Evolutionary conservation across 2,888 invertebrate genomes (phyloP).

Genomic region (Chesias legatella): DNA sequence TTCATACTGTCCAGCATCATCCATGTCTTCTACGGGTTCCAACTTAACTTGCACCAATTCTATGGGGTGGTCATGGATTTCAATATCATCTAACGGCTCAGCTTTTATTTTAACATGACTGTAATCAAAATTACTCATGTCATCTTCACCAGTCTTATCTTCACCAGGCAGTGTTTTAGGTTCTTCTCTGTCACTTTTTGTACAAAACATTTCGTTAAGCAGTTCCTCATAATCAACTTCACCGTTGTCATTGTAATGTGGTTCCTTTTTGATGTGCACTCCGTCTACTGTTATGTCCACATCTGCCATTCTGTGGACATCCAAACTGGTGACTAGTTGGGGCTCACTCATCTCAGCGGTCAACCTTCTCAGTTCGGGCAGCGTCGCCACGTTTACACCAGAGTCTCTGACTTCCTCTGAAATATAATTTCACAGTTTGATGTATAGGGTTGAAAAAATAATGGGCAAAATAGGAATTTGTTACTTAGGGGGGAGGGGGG

Average conservation of each 20-base stretch:
- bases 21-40: neutral
- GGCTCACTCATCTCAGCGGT: too few relatives aligned
- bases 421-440: too few relatives aligned
- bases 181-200: neutral
- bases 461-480: too few relatives aligned
- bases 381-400: too few relatives aligned
- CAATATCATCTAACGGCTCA: conserved; percentile 9
- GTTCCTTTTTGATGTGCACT: conserved; percentile 11
- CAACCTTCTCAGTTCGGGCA: too few relatives aligned
- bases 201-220: conserved; percentile 16
- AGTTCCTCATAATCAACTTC: conserved; percentile 15
- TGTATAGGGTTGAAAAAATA: too few relatives aligned
- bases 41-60: conserved; percentile 1
- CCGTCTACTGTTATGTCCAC: conserved; percentile 4
- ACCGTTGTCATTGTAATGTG: conserved; percentile 2
- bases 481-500: too few relatives aligned
- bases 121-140: neutral
- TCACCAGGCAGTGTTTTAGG: too few relatives aligned
- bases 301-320: neutral
- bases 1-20: too few relatives aligned
- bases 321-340: neutral
- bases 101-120: conserved; percentile 6
- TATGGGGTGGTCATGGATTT: neutral
- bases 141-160: neutral
- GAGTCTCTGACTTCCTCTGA: too few relatives aligned